Percentiles rank a stretch among this genome's conserved stretches.
Evolutionary conservation across 2,113 vertebrate species (phyloP).

Genomic region (Speoplatyrhinus poulsoni): DNA sequence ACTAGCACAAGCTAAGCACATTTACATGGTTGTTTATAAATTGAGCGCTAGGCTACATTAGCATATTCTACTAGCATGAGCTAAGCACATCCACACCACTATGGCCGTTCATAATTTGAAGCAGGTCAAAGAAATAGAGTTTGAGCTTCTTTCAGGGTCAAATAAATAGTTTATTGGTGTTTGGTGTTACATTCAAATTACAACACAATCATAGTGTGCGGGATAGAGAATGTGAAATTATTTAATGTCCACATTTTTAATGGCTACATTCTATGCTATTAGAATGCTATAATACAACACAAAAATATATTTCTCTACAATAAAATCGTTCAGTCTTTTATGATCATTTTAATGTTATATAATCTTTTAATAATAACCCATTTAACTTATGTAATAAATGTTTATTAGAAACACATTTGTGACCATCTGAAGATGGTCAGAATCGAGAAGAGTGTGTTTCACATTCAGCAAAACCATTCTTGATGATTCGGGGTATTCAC

Average conservation of each 20-base stretch:
- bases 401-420: neutral
- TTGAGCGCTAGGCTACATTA: neutral
- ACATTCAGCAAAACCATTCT: slow-evolving; percentile 20
- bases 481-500: slow-evolving; percentile 8
- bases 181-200: slow-evolving; percentile 74
- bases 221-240: slow-evolving; percentile 32
- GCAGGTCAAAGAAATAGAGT: slow-evolving; percentile 68
- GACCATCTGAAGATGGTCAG: neutral
- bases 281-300: slow-evolving; percentile 22
- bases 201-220: slow-evolving; percentile 79
- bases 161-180: slow-evolving; percentile 69
- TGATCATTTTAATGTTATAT: neutral
- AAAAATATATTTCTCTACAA: slow-evolving; percentile 22
- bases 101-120: slow-evolving; percentile 77
- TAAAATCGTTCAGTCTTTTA: slow-evolving; percentile 9
- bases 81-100: slow-evolving; percentile 69
- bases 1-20: no score
- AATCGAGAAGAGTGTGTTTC: slow-evolving; percentile 14
- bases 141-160: slow-evolving; percentile 60
- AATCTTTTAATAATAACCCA: neutral
- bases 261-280: slow-evolving; percentile 1
- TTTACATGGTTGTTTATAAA: no score
- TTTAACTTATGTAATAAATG: slow-evolving; percentile 1
- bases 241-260: slow-evolving; percentile 11
- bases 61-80: slow-evolving; percentile 7